Conservation (phyloP, 1,140 invertebrate genomes). For the Dendroctonus valens region DNA sequence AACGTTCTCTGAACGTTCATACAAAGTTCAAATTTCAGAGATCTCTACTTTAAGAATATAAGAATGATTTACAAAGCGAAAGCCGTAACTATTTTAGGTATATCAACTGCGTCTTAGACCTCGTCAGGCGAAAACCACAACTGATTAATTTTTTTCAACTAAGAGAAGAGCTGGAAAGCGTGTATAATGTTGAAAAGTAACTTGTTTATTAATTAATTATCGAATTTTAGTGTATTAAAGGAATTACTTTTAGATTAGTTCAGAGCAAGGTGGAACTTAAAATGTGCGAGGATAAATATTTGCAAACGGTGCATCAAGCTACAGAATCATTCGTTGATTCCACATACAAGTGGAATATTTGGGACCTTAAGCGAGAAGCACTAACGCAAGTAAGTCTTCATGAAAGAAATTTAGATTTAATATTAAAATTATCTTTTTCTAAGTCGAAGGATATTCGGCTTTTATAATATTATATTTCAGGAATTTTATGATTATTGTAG, state of each 20-base stretch:
- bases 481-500: conserved; percentile 47
- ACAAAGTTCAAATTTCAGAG: no score
- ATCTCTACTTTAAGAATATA: no score
- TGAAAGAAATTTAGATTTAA: background rate
- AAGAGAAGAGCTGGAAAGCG: conserved; percentile 53
- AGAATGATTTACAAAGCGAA: conserved; percentile 6
- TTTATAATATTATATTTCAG: no score
- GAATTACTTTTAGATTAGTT: conserved; percentile 30
- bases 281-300: conserved; percentile 57
- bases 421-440: background rate
- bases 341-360: conserved; percentile 73
- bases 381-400: conserved; percentile 37
- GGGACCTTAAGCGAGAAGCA: conserved; percentile 61
- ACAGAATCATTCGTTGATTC: conserved; percentile 63
- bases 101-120: conserved; percentile 56
- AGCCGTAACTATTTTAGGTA: conserved; percentile 50
- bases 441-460: background rate
- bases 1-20: no score
- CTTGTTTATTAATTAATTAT: conserved; percentile 15
- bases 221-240: conserved; percentile 2
- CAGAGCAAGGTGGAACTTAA: conserved; percentile 38
- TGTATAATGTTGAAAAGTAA: conserved; percentile 48
- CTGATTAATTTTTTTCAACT: conserved; percentile 61
- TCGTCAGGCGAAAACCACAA: conserved; percentile 57
- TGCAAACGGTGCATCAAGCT: conserved; percentile 69